Percentiles rank a stretch among this genome's conserved stretches.
Conservation (phyloP, 2,113 vertebrate species). For the Eleginops maclovinus region DNA sequence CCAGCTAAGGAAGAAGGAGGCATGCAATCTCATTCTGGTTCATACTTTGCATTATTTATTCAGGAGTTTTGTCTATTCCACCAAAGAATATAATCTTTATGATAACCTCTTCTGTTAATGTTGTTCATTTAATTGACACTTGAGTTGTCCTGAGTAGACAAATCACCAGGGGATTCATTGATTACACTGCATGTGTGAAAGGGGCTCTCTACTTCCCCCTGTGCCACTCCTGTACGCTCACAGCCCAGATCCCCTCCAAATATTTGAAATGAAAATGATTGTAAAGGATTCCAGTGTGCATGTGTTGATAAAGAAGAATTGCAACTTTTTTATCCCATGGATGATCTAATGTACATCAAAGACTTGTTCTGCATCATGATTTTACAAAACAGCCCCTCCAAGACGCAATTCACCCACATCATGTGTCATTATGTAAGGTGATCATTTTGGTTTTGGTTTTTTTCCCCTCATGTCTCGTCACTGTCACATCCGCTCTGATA, state of each 20-base stretch:
- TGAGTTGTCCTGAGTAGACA: not conserved
- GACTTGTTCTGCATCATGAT: slow-evolving; percentile 4
- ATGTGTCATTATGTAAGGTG: slow-evolving; percentile 23
- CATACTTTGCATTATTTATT: not conserved
- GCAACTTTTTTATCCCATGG: slow-evolving; percentile 5
- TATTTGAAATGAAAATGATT: slow-evolving; percentile 10
- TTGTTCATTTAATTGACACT: not conserved
- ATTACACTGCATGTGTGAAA: slow-evolving; percentile 53
- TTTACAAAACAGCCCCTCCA: not conserved
- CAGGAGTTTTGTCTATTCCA: not conserved
- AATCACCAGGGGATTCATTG: slow-evolving; percentile 5
- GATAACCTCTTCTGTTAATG: not conserved
- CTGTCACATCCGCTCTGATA: not conserved
- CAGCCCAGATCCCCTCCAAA: not conserved
- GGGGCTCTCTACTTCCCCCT: slow-evolving; percentile 20
- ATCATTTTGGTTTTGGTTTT: slow-evolving; percentile 3
- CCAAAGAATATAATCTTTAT: not conserved
- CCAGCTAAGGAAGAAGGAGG: not conserved
- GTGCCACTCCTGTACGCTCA: slow-evolving; percentile 17
- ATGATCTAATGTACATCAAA: not conserved
- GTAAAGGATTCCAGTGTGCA: slow-evolving; percentile 1
- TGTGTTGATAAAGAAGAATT: not conserved
- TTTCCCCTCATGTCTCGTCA: slow-evolving; percentile 15
- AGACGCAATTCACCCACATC: slow-evolving; percentile 14
- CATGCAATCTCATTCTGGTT: not conserved